Evolutionary conservation across 2,888 invertebrate genomes (phyloP), one percentile per base, ranked within the genome.

Genomic region (Ophion ellenae): DNA sequence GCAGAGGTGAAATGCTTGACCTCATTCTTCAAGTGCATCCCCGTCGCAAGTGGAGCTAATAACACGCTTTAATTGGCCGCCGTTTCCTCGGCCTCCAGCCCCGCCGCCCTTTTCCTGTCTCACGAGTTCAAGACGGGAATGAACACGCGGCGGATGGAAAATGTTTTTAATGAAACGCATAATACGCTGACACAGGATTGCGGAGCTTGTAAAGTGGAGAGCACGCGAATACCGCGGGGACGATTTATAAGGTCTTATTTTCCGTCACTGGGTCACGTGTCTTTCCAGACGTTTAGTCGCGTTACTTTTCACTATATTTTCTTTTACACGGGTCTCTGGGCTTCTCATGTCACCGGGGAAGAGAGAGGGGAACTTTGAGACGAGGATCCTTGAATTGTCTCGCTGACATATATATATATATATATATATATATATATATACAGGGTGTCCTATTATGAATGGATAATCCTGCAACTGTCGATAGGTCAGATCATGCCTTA

Each of bases 121-220:
- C 59, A 36, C 73, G n/a, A 64, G 64, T 9, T 28, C 24, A 9
- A 10, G n/a, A 47, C 28, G 1, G 5, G 28, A 24, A 45, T 36
- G 61, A 74, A 24, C 17, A 61, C n/a, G n/a, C 45, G 57, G 53
- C 17, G 40, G 64, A 69, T 28, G 40, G 64, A 74, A 79, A 77
- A 84, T 81, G 75, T 78, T 78, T 81, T 86, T 84, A 84, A 83
- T 86, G 81, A 86, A 83, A 86, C 32, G 67, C 75, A 81, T 59
- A 61, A 53, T 77, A 73, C 36, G 63, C 63, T 75, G 69, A 83
- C 47, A 47, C 74, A 53, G 36, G 59, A 32, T 28, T 45, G 32
- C 9, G 32, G 28, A 69, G 63, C 24, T 3, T 69, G 36, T 66
- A n/a, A 70, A 64, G 17, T 69, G 5, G 24, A 61, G 45, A 57